Evolutionary conservation across 1,140 invertebrate species (phyloP).

Genomic region (Trichonephila clavata): DNA sequence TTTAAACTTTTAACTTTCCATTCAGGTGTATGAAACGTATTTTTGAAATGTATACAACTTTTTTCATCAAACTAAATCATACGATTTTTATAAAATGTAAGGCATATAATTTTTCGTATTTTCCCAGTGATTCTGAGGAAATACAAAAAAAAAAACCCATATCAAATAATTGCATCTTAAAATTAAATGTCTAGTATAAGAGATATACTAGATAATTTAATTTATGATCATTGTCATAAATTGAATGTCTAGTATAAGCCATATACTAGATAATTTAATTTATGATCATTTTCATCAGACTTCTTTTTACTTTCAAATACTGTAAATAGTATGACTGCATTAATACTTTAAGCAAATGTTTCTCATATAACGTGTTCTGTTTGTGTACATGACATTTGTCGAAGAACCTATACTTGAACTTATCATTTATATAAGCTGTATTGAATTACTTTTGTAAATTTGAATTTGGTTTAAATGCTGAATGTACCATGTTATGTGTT

Average conservation of each 20-base stretch:
- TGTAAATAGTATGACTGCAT: neutral
- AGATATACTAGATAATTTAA: neutral
- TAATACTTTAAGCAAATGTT: neutral
- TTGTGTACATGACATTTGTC: neutral
- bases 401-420: neutral
- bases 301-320: neutral
- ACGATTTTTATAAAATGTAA: too few relatives aligned
- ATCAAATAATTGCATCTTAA: neutral
- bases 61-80: too few relatives aligned
- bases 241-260: neutral
- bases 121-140: too few relatives aligned
- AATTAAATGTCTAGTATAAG: neutral
- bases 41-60: neutral
- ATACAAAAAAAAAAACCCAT: too few relatives aligned
- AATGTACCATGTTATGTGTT: slow-evolving; percentile 23
- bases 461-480: neutral
- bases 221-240: neutral
- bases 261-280: neutral
- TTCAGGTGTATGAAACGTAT: neutral
- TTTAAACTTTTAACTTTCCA: neutral
- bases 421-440: neutral
- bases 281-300: neutral
- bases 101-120: too few relatives aligned
- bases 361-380: neutral
- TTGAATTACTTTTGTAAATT: neutral